These are phyloP conservation scores for Cerceris rybyensis DNA, from an alignment of 2,888 invertebrate species.

Conservation along the genomic window DNA sequence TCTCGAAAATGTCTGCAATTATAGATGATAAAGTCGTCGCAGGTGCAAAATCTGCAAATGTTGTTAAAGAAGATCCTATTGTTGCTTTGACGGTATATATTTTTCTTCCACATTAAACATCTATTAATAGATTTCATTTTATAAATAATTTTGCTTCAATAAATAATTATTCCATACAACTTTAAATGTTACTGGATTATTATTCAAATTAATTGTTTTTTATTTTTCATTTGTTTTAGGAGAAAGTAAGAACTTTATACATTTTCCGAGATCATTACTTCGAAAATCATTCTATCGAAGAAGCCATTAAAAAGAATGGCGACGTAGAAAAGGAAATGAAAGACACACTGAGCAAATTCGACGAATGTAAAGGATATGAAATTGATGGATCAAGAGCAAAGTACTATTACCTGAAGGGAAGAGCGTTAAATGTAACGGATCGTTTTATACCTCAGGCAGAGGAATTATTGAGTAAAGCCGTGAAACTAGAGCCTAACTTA, in stretches of 20 bases:
- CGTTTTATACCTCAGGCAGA: slow-evolving; percentile 88
- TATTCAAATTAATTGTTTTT: neutral
- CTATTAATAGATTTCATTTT: neutral
- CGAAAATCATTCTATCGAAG: slow-evolving; percentile 87
- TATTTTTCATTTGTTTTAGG: slow-evolving; percentile 81
- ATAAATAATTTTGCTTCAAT: neutral
- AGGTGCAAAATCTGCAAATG: slow-evolving; percentile 76
- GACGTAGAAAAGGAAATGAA: slow-evolving; percentile 86
- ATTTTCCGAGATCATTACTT: slow-evolving; percentile 90
- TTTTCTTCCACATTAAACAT: slow-evolving; percentile 25
- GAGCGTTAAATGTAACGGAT: slow-evolving; percentile 88
- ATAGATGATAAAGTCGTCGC: slow-evolving; percentile 81
- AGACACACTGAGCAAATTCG: slow-evolving; percentile 85
- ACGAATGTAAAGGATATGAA: slow-evolving; percentile 86
- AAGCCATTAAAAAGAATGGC: slow-evolving; percentile 86
- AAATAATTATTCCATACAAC: neutral
- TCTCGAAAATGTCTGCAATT: slow-evolving; percentile 74
- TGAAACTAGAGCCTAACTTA: slow-evolving; percentile 91
- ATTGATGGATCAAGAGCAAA: slow-evolving; percentile 83
- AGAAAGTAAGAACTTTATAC: slow-evolving; percentile 86
- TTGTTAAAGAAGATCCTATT: slow-evolving; percentile 79
- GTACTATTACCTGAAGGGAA: slow-evolving; percentile 89
- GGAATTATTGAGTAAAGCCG: slow-evolving; percentile 90
- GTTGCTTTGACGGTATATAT: slow-evolving; percentile 76
- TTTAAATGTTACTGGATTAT: neutral